Evolutionary conservation across 2,888 invertebrate species (phyloP), one percentile per base, ranked within the genome.

Genomic region (Tenthredo scrophulariae): DNA sequence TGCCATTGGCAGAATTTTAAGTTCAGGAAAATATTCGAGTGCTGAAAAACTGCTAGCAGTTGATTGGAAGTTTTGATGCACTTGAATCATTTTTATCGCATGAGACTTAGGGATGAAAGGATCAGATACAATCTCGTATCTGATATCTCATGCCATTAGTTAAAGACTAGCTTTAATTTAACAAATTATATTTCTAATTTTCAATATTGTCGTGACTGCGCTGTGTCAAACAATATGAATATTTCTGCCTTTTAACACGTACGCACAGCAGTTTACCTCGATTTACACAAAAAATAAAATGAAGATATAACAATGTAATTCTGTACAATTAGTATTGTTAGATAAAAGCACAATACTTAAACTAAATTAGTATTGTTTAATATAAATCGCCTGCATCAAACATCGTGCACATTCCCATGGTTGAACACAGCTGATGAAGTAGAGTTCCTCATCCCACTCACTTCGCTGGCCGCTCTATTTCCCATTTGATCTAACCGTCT

Each of bases 401-500:
- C 91, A 89, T 93, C 93, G 91, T 93, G 93, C 92, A 93, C 92
- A 88, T 91, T 92, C 85, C 90, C 89, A 87, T 91, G 91, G 89
- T 88, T 91, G 89, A 91, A 91, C 85, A 90, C 88, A 87, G 92
- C 87, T 89, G 92, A 89, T 86, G 92, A 89, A 89, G 89, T 89
- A 85, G 91, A 88, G 90, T 90, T 88, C 91, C 92, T 91, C 86
- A 90, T 88, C 88, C 92, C 93, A 92, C 91, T 92, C 91, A 92
- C 91, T 86, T 92, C 92, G 88, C 89, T 91, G 80, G 89, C 87
- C 82, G 91, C 87, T 89, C 91, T 92, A 82, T 91, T 91, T 85
- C 89, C 89, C 87, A 91, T 91, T 87, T 92, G 91, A 85, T 93
- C 91, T 85, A 92, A 89, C 82, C 88, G 89, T 88, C 89, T 91